These are phyloP conservation scores for Amphiduros pacificus DNA, from an alignment of 2,888 invertebrate species.

Conservation along the genomic window DNA sequence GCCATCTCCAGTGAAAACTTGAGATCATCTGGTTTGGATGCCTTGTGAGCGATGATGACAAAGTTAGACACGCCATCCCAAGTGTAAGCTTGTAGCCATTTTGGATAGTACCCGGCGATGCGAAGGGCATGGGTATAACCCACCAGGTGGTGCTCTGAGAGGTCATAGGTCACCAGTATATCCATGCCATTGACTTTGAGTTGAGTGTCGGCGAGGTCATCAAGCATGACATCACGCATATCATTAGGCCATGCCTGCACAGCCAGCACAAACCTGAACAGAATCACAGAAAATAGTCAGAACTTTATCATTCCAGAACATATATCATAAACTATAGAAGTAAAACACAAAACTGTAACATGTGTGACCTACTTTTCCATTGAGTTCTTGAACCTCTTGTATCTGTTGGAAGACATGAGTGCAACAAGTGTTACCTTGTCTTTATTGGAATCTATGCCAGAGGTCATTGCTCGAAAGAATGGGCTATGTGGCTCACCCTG, in stretches of 20 bases:
- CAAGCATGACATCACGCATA: neutral
- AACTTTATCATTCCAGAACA: no score
- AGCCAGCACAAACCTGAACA: no score
- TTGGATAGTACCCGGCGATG: constrained; percentile 38
- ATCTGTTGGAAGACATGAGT: constrained; percentile 2
- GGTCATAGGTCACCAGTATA: constrained; percentile 36
- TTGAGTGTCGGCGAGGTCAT: constrained; percentile 42
- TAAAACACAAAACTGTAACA: constrained; percentile 2
- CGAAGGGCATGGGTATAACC: constrained; percentile 43
- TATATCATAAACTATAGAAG: no score
- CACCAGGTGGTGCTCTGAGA: constrained; percentile 46
- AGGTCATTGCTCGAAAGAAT: no score
- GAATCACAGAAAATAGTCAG: no score
- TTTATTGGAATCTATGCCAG: neutral
- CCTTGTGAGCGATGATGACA: constrained; percentile 35
- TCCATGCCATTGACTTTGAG: constrained; percentile 28
- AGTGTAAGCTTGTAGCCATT: constrained; percentile 46
- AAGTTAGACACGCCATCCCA: constrained; percentile 33
- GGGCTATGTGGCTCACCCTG: no score
- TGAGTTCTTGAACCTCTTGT: constrained; percentile 6
- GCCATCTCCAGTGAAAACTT: constrained; percentile 7
- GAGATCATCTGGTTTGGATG: neutral
- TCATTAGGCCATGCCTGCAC: no score
- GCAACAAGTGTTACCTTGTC: constrained; percentile 6
- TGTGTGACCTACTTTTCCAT: constrained; percentile 3